A percentile compares a stretch with the other conserved stretches of the same genome.
phyloP scores from a whole-genome alignment of 2,888 invertebrate genomes.

The Ischnura elegans region DNA sequence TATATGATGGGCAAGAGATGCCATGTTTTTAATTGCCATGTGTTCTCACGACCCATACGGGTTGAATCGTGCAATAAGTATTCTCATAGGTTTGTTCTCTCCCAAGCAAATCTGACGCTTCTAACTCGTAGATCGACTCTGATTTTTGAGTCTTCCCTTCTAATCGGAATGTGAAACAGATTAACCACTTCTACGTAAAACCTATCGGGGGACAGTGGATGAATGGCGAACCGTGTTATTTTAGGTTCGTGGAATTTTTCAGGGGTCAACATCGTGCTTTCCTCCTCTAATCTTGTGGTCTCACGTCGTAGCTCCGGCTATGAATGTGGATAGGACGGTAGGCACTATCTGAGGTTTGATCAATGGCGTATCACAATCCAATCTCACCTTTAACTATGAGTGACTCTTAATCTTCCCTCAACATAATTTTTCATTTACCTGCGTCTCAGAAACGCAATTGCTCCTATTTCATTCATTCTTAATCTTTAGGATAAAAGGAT shows the following conservation, averaged over 20 bases:
- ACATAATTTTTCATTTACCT: too few relatives aligned
- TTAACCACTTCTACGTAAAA: not conserved
- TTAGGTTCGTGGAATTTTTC: not conserved
- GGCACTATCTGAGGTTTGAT: not conserved
- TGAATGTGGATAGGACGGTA: not conserved
- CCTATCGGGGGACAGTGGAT: not conserved
- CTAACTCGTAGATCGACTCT: too few relatives aligned
- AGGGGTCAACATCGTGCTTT: not conserved
- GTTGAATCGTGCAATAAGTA: too few relatives aligned
- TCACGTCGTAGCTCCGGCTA: not conserved
- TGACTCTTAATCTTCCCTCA: too few relatives aligned
- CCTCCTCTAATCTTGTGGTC: not conserved
- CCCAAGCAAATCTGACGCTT: not conserved
- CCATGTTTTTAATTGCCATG: too few relatives aligned
- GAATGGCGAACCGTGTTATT: not conserved
- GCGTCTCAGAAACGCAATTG: too few relatives aligned
- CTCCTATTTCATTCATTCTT: too few relatives aligned
- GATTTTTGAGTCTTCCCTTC: not conserved
- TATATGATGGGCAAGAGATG: too few relatives aligned
- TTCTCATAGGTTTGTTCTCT: too few relatives aligned
- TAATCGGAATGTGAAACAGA: not conserved
- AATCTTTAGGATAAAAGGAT: too few relatives aligned
- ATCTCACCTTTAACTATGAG: not conserved
- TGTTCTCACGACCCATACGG: too few relatives aligned
- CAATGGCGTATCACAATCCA: not conserved